phyloP scores from a whole-genome alignment of 2,113 vertebrate species.

The Chloropsis cyanopogon region DNA sequence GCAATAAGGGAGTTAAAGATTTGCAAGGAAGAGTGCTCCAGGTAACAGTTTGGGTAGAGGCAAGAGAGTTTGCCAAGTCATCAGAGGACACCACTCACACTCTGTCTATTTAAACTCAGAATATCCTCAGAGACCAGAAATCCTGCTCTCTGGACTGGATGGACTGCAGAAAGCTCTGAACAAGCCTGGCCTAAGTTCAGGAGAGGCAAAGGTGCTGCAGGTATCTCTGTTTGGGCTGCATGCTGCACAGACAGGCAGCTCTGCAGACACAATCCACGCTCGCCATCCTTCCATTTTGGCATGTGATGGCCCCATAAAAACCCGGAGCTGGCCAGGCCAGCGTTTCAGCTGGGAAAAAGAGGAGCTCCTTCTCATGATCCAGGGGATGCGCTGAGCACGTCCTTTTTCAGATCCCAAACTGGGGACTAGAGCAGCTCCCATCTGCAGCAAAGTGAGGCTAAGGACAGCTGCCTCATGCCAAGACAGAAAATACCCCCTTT shows the following conservation, averaged over 20 bases:
- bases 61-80: neutral
- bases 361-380: neutral
- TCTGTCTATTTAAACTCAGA: neutral
- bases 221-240: neutral
- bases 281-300: neutral
- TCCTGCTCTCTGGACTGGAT: fast-evolving
- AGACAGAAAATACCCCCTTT: neutral
- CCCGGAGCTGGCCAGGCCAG: neutral
- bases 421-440: neutral
- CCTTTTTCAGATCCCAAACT: neutral
- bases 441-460: neutral
- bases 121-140: neutral
- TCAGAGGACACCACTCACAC: neutral
- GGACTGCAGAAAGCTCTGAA: neutral
- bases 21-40: neutral
- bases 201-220: neutral
- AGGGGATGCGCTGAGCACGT: neutral
- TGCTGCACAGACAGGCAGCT: neutral
- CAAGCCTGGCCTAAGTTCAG: neutral
- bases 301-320: neutral
- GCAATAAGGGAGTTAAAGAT: neutral
- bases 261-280: neutral
- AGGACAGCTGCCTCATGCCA: neutral
- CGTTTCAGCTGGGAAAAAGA: neutral
- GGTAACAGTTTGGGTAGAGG: neutral